These are phyloP conservation scores for Plectropomus leopardus DNA, from an alignment of 2,113 vertebrate species.

Conservation along the genomic window DNA sequence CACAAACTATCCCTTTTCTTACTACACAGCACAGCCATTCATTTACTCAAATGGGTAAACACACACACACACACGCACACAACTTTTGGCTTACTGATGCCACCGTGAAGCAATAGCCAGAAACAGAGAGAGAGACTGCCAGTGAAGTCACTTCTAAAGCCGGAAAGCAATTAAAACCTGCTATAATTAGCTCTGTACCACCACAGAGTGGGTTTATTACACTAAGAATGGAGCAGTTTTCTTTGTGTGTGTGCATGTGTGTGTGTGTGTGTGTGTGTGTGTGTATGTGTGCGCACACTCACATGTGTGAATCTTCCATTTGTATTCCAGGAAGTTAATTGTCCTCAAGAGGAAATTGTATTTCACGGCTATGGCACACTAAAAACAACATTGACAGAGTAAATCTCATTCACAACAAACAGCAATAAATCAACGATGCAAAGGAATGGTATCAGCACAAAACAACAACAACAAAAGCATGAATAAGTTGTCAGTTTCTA, in stretches of 20 bases:
- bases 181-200: slow-evolving; percentile 58
- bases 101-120: slow-evolving; percentile 37
- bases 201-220: slow-evolving; percentile 38
- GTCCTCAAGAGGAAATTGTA: slow-evolving; percentile 32
- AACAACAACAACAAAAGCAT: neutral
- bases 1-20: neutral
- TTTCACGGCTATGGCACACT: neutral
- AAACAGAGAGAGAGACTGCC: slow-evolving; percentile 31
- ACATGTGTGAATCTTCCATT: neutral
- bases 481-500: neutral
- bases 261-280: neutral
- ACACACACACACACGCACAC: slow-evolving; percentile 5
- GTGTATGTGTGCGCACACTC: neutral
- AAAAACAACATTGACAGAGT: slow-evolving; percentile 8
- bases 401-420: slow-evolving; percentile 20
- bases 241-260: slow-evolving; percentile 6
- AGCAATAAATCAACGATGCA: neutral
- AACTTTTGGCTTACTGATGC: slow-evolving; percentile 14
- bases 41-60: slow-evolving; percentile 15
- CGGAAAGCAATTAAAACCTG: slow-evolving; percentile 59
- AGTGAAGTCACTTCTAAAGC: slow-evolving; percentile 50
- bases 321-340: slow-evolving; percentile 18
- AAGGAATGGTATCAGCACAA: neutral
- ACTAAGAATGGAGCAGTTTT: slow-evolving; percentile 16
- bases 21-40: neutral